Conservation (phyloP, 2,113 vertebrate species). For the Myotis lucifugus region DNA sequence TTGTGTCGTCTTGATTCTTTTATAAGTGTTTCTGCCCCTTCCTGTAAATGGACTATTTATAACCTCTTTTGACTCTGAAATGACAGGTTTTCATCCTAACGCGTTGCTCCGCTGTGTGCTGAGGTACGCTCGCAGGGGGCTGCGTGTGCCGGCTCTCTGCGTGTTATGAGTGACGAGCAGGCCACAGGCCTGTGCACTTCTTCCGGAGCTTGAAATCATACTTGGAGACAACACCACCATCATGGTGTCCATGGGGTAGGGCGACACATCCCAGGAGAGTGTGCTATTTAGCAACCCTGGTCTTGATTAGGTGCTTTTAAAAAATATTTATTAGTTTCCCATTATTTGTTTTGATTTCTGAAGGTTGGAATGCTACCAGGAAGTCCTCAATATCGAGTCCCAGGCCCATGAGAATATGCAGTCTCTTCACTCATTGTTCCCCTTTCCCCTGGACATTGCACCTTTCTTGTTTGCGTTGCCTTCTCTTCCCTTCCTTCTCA, state of each 20-base stretch:
- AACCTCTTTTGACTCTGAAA: neutral
- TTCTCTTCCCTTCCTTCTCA: neutral
- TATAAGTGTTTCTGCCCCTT: neutral
- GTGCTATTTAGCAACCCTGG: neutral
- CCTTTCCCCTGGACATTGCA: neutral
- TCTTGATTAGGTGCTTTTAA: neutral
- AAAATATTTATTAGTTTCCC: neutral
- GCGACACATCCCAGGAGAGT: neutral
- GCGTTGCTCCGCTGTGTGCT: neutral
- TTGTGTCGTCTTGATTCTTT: neutral
- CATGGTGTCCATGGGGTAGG: neutral
- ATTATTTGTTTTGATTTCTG: neutral
- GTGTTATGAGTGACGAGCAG: neutral
- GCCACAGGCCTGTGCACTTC: neutral
- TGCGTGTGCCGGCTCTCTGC: neutral
- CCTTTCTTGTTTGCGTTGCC: neutral
- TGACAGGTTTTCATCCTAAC: neutral
- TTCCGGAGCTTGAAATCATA: neutral
- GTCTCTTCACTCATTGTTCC: neutral
- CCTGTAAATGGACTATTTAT: neutral
- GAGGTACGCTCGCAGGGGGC: neutral
- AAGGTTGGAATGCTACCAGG: neutral
- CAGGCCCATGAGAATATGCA: neutral
- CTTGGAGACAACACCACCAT: neutral
- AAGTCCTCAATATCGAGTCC: neutral